phyloP scores from a whole-genome alignment of 2,888 invertebrate species.

The Ectemnius lituratus region DNA sequence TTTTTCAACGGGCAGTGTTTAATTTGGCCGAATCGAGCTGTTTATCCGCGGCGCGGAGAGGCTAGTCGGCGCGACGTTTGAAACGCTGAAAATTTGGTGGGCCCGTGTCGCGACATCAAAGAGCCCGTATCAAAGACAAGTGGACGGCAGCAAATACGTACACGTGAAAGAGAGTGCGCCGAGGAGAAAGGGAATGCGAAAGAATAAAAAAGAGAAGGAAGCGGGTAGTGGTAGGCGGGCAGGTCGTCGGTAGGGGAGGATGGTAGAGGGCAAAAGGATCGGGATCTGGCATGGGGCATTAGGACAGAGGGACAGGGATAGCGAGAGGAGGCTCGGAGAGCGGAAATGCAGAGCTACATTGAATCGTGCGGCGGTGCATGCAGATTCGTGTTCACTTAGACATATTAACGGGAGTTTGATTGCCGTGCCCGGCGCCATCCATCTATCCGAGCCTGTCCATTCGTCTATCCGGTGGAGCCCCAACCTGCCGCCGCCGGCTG shows the following conservation, averaged over 20 bases:
- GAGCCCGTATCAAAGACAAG: conserved; percentile 28
- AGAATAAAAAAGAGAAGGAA: not conserved
- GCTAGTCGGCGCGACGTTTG: conserved; percentile 8
- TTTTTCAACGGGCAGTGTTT: not conserved
- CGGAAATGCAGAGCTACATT: conserved; percentile 28
- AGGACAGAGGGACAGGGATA: not conserved
- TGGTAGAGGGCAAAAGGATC: too few species aligned
- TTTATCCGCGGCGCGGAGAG: not conserved
- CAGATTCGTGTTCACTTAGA: conserved; percentile 68
- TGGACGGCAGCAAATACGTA: conserved; percentile 13
- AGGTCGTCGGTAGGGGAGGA: too few species aligned
- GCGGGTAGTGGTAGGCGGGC: too few species aligned
- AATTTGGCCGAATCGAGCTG: not conserved
- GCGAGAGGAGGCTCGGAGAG: conserved; percentile 18
- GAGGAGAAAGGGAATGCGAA: not conserved
- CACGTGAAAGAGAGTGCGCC: not conserved
- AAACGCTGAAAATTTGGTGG: conserved; percentile 29
- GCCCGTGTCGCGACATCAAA: conserved; percentile 34
- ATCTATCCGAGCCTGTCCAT: conserved; percentile 46
- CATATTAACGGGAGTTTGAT: conserved; percentile 70
- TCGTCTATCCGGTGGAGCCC: conserved; percentile 26
- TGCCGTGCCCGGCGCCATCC: conserved; percentile 53
- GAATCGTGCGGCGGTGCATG: conserved; percentile 26
- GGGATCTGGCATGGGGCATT: too few species aligned
- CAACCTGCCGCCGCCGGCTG: conserved; percentile 26